These are phyloP conservation scores for Protosalanx chinensis DNA, from an alignment of 2,797 vertebrate genomes.

Conservation along the genomic window DNA sequence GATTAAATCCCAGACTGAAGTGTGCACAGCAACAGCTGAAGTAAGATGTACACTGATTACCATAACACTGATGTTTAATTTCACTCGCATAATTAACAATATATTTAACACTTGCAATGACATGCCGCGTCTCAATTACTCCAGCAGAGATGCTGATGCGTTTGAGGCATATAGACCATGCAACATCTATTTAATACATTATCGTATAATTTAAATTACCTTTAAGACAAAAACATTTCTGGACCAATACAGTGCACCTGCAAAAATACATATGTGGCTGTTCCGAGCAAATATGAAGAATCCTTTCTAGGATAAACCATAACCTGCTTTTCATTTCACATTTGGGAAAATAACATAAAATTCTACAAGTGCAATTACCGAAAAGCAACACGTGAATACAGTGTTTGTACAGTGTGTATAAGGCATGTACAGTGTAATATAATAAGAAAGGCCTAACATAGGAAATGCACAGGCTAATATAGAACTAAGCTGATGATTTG, in stretches of 20 bases:
- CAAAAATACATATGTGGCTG: too few relatives aligned
- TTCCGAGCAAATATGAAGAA: not conserved
- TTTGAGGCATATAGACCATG: not conserved
- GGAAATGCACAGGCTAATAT: too few relatives aligned
- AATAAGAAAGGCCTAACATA: too few relatives aligned
- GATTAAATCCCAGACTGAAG: constrained; percentile 90
- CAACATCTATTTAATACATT: not conserved
- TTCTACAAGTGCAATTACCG: too few relatives aligned
- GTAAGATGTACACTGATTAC: constrained; percentile 84
- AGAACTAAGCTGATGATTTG: too few relatives aligned
- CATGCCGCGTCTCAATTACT: constrained; percentile 75
- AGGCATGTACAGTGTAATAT: too few relatives aligned
- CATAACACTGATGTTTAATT: constrained; percentile 99
- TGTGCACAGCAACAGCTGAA: constrained; percentile 87
- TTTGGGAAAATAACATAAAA: too few relatives aligned
- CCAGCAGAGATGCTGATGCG: constrained; percentile 62
- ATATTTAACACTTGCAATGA: constrained; percentile 94
- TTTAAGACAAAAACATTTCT: not conserved
- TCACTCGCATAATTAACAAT: constrained; percentile 99
- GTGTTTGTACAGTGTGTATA: too few relatives aligned
- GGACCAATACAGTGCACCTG: too few relatives aligned
- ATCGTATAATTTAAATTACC: not conserved
- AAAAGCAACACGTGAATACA: too few relatives aligned
- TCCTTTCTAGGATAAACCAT: too few relatives aligned
- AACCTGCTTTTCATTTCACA: too few relatives aligned